Evolutionary conservation across 2,797 vertebrate genomes (phyloP).

Genomic region (Psittacula derbiana): DNA sequence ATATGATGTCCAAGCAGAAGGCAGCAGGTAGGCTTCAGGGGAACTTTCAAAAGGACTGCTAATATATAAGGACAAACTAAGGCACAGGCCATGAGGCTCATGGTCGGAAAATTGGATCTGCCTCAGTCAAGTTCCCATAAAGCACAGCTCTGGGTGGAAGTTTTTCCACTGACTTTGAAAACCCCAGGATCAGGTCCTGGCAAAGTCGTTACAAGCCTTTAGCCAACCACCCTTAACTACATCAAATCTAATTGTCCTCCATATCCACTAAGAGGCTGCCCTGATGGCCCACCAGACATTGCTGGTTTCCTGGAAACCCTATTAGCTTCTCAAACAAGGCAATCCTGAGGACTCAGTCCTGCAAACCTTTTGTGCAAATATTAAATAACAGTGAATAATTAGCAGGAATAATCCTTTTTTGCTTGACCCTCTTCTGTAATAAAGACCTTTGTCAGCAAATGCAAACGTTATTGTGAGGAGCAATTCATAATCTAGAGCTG

Average conservation of each 20-base stretch:
- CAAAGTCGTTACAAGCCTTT: not conserved
- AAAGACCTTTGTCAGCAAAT: not conserved
- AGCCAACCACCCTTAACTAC: not conserved
- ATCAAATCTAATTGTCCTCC: not conserved
- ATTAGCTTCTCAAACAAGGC: constrained; percentile 58
- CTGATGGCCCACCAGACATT: not conserved
- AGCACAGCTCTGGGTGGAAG: not conserved
- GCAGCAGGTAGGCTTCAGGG: not conserved
- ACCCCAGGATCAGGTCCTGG: not conserved
- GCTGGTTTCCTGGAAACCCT: constrained; percentile 46
- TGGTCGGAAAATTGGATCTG: not conserved
- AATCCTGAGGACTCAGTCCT: constrained; percentile 8
- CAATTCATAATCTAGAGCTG: constrained; percentile 37
- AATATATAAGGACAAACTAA: not conserved
- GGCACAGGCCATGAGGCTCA: not conserved
- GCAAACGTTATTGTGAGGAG: constrained; percentile 50
- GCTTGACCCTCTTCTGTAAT: constrained; percentile 43
- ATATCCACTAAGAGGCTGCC: not conserved
- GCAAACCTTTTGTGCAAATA: constrained; percentile 57
- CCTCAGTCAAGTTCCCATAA: not conserved
- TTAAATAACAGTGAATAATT: constrained; percentile 59
- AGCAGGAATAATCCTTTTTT: constrained; percentile 59
- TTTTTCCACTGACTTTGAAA: not conserved
- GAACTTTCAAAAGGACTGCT: not conserved
- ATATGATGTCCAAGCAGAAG: not conserved